A percentile compares a stretch with the other conserved stretches of the same genome.
These are phyloP conservation scores for Aleiodes sp. DNA, from an alignment of 1,140 invertebrate species.

Conservation along the genomic window DNA sequence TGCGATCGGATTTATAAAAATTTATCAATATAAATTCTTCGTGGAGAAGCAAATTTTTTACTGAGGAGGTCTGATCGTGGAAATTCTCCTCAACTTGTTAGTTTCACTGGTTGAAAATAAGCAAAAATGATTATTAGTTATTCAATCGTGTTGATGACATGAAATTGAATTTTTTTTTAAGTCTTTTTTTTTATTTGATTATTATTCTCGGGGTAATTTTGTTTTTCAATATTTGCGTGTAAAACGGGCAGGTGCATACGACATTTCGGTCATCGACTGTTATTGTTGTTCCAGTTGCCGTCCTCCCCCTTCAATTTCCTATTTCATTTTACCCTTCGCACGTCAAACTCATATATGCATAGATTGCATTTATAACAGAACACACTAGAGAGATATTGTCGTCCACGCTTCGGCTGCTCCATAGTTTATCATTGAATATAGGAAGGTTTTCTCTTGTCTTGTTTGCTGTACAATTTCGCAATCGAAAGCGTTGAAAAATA, in stretches of 20 bases:
- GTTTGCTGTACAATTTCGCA: constrained; percentile 3
- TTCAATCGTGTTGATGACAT: no score
- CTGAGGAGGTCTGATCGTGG: no score
- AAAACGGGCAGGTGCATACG: background rate
- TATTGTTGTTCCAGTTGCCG: background rate
- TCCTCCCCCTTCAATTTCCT: no score
- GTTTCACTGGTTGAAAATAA: no score
- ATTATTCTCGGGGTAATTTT: background rate
- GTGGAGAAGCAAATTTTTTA: no score
- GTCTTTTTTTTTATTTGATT: background rate
- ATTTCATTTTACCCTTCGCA: background rate
- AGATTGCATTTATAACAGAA: background rate
- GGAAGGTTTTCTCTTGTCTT: background rate
- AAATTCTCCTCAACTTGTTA: no score
- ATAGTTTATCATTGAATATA: background rate
- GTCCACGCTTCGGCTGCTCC: background rate
- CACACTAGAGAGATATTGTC: background rate
- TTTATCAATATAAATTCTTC: no score
- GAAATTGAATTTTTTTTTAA: background rate
- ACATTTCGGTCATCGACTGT: background rate
- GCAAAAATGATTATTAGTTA: no score
- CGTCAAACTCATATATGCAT: background rate
- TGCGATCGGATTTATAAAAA: no score
- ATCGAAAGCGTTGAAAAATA: constrained; percentile 28
- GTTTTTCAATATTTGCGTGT: background rate